Evolutionary conservation across 2,797 vertebrate species (phyloP).

Genomic region (Myotis planiceps): DNA sequence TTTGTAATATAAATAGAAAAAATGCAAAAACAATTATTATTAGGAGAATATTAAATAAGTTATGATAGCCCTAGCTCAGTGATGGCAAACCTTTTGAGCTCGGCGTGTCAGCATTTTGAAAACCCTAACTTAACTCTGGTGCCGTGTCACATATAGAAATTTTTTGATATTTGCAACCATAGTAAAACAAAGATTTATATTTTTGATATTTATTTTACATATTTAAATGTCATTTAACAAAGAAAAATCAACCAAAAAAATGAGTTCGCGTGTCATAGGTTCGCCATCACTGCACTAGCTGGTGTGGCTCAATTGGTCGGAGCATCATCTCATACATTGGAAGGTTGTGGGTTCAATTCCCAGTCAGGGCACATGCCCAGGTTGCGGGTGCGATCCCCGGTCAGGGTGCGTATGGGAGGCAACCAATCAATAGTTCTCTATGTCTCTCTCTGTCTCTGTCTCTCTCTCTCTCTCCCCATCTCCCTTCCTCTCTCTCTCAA

Average conservation of each 20-base stretch:
- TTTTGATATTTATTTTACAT: no score
- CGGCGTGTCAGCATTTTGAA: no score
- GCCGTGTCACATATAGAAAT: no score
- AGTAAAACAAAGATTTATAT: no score
- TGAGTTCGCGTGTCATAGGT: no score
- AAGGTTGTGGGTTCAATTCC: background rate
- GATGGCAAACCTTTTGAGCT: no score
- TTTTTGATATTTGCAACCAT: no score
- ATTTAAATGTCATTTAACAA: no score
- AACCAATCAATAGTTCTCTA: background rate
- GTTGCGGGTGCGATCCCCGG: background rate
- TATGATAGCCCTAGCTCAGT: background rate
- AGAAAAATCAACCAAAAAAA: no score
- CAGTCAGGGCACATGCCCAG: background rate
- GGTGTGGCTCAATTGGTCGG: background rate
- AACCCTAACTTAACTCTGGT: no score
- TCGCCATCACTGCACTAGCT: background rate
- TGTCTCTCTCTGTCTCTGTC: background rate
- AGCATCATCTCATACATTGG: background rate
- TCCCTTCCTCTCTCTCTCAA: background rate
- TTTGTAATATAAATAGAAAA: background rate
- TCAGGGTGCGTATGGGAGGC: background rate
- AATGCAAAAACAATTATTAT: background rate
- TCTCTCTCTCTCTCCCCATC: no score
- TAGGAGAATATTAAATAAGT: slow-evolving; percentile 33